Percentiles rank a stretch among this genome's conserved stretches.
Conservation (phyloP, 1,140 invertebrate genomes). For the Tetramorium alpestre region DNA sequence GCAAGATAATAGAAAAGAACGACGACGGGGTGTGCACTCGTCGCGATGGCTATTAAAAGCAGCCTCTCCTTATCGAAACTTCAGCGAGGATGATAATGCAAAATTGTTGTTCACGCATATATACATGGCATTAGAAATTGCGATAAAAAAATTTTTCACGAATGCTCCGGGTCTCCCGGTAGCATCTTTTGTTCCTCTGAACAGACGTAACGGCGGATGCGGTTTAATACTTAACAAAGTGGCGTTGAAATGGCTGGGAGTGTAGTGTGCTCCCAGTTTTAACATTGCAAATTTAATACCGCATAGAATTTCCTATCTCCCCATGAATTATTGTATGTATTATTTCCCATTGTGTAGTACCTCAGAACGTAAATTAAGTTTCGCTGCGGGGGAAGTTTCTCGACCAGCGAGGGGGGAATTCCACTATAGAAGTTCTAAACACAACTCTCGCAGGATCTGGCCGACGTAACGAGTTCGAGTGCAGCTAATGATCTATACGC, state of each 20-base stretch:
- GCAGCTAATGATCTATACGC: slow-evolving; percentile 56
- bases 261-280: not conserved
- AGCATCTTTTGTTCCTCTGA: not conserved
- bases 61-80: not conserved
- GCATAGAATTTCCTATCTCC: not conserved
- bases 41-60: not conserved
- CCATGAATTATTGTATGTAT: slow-evolving; percentile 16
- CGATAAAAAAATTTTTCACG: not conserved
- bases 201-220: not conserved
- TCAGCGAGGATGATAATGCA: not conserved
- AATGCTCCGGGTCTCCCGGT: not conserved
- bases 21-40: not conserved
- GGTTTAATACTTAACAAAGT: slow-evolving; percentile 1
- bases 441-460: slow-evolving; percentile 50
- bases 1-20: slow-evolving; percentile 21
- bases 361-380: slow-evolving; percentile 52
- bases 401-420: slow-evolving; percentile 26
- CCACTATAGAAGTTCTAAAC: slow-evolving; percentile 47
- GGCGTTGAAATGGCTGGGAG: not conserved
- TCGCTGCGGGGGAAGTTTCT: slow-evolving; percentile 27
- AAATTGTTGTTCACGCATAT: not conserved
- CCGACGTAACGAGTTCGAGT: slow-evolving; percentile 66
- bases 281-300: slow-evolving; percentile 29
- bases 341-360: slow-evolving; percentile 35
- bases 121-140: not conserved